Evolutionary conservation across 2,113 vertebrate genomes (phyloP).

Genomic region (Thinocorus orbignyianus): DNA sequence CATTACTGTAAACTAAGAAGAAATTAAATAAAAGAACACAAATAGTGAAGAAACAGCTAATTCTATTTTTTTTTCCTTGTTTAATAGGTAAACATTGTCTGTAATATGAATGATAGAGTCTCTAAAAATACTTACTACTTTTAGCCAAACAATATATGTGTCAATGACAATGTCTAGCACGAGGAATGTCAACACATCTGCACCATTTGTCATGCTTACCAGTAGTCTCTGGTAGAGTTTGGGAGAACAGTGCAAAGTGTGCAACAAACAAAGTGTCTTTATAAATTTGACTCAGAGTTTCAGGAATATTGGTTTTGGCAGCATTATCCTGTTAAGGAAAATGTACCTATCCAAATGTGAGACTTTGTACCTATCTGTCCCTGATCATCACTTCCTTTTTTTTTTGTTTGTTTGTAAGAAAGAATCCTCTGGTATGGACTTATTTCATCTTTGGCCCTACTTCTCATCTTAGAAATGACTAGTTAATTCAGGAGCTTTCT

Average conservation of each 20-base stretch:
- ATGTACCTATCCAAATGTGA: neutral
- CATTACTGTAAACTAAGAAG: neutral
- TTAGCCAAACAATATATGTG: neutral
- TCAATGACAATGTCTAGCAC: neutral
- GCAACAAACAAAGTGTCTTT: fast-evolving
- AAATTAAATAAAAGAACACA: neutral
- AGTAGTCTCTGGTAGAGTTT: neutral
- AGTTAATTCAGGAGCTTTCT: neutral
- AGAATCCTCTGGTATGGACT: neutral
- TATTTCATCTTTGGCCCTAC: neutral
- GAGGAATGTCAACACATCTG: neutral
- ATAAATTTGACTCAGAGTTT: neutral
- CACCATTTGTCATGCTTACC: neutral
- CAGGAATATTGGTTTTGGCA: neutral
- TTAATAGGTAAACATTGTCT: neutral
- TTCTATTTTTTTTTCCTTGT: neutral
- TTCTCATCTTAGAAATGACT: neutral
- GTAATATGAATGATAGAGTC: neutral
- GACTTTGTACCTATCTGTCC: neutral
- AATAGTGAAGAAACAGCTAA: neutral
- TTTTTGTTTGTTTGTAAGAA: neutral
- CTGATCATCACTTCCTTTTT: neutral
- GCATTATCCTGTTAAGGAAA: neutral
- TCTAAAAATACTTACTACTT: neutral
- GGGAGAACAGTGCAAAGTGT: neutral